Conservation (phyloP, 1,140 invertebrate genomes). For the Papilio dardanus region DNA sequence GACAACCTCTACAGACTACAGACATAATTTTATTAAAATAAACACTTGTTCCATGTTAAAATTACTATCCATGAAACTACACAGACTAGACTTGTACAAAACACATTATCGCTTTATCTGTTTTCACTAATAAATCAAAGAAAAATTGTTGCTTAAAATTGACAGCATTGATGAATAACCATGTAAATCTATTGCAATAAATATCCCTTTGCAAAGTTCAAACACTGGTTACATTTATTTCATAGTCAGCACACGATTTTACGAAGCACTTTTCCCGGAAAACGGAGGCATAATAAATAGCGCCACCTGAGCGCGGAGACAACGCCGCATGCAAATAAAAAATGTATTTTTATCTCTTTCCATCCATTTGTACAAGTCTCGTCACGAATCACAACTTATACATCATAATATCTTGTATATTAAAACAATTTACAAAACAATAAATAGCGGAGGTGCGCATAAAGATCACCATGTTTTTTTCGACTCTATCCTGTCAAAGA, state of each 20-base stretch:
- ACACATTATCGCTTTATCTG: not conserved
- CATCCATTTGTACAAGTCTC: not conserved
- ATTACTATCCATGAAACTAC: not conserved
- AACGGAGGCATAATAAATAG: conserved; percentile 26
- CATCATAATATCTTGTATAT: not conserved
- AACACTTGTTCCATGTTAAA: not conserved
- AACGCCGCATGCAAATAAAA: conserved; percentile 23
- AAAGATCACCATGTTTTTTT: not conserved
- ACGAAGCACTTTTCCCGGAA: conserved; percentile 19
- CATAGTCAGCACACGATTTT: conserved; percentile 20
- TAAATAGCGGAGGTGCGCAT: no score
- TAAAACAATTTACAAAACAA: not conserved
- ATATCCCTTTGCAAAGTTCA: conserved; percentile 1
- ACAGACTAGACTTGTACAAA: not conserved
- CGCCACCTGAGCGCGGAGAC: conserved; percentile 11
- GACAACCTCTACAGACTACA: not conserved
- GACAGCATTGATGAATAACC: not conserved
- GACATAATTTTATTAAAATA: not conserved
- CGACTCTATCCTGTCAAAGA: no score
- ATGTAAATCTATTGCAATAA: conserved; percentile 2
- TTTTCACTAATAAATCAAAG: not conserved
- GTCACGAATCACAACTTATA: not conserved
- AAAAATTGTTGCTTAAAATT: not conserved
- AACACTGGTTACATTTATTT: conserved; percentile 25
- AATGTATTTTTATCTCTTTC: conserved; percentile 6